Percentiles rank a stretch among this genome's conserved stretches.
Conservation (phyloP, 2,113 vertebrate genomes). For the Phrynosoma blainvillii region DNA sequence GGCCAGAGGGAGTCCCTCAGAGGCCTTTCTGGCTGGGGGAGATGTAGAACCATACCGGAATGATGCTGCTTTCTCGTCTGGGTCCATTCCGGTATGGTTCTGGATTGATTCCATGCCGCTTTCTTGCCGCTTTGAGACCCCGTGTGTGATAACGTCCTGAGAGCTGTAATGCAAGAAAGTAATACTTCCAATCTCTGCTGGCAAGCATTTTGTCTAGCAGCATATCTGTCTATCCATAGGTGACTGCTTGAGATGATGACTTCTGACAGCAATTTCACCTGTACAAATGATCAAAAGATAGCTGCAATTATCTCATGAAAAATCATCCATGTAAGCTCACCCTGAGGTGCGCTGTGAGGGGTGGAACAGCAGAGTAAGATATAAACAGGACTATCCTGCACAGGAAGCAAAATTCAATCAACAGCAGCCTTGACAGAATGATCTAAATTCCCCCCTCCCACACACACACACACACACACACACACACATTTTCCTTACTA, state of each 20-base stretch:
- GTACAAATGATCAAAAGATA: neutral
- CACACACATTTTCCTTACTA: neutral
- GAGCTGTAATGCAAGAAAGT: neutral
- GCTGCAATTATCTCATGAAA: neutral
- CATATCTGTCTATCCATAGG: neutral
- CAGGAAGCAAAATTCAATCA: neutral
- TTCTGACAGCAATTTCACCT: neutral
- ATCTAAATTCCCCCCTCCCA: neutral
- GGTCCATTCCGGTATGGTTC: too few species aligned
- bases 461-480: neutral
- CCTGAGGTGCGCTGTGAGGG: neutral
- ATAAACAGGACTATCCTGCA: neutral
- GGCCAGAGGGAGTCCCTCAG: too few species aligned
- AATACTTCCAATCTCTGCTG: neutral
- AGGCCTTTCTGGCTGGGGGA: too few species aligned
- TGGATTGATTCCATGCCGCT: too few species aligned
- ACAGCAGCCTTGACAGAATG: neutral
- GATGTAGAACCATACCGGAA: too few species aligned
- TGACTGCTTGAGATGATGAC: neutral
- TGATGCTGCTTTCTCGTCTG: too few species aligned
- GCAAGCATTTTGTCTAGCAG: neutral
- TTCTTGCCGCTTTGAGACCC: too few species aligned
- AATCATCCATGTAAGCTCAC: neutral
- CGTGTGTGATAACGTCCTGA: too few species aligned
- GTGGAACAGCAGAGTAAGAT: neutral